A percentile compares a stretch with the other conserved stretches of the same genome.
phyloP scores from a whole-genome alignment of 2,113 vertebrate species.

The Cephalopterus ornatus region DNA sequence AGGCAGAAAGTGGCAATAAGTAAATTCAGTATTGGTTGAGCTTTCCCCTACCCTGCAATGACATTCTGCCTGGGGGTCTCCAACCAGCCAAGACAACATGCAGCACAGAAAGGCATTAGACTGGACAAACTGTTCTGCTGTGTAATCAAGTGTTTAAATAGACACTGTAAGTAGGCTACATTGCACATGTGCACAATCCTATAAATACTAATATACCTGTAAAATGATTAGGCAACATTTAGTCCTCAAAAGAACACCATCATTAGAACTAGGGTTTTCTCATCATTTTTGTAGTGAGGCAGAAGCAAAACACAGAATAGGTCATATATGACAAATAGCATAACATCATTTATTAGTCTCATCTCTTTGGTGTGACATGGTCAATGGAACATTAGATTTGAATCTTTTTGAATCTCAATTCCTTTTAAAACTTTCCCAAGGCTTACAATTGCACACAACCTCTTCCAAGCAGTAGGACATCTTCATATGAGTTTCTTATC shows the following conservation, averaged over 20 bases:
- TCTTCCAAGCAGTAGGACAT: not conserved
- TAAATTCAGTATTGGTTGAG: not conserved
- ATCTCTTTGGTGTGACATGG: not conserved
- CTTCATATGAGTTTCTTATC: not conserved
- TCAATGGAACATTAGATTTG: not conserved
- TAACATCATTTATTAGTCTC: not conserved
- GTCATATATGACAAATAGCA: not conserved
- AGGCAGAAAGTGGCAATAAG: not conserved
- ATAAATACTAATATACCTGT: not conserved
- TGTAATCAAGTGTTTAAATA: slow-evolving; percentile 8
- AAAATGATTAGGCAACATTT: not conserved
- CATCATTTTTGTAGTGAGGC: not conserved
- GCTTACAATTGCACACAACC: not conserved
- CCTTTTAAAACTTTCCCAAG: not conserved
- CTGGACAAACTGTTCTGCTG: not conserved
- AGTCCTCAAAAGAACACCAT: not conserved
- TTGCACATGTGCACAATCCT: not conserved
- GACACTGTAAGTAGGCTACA: not conserved
- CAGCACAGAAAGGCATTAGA: not conserved
- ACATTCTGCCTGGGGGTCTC: not conserved
- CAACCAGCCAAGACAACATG: not conserved
- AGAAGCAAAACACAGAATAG: not conserved
- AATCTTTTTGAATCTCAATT: not conserved
- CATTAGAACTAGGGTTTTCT: not conserved
- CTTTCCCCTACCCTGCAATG: not conserved